Conservation (phyloP, 2,113 vertebrate species). For the Antechinus flavipes region DNA sequence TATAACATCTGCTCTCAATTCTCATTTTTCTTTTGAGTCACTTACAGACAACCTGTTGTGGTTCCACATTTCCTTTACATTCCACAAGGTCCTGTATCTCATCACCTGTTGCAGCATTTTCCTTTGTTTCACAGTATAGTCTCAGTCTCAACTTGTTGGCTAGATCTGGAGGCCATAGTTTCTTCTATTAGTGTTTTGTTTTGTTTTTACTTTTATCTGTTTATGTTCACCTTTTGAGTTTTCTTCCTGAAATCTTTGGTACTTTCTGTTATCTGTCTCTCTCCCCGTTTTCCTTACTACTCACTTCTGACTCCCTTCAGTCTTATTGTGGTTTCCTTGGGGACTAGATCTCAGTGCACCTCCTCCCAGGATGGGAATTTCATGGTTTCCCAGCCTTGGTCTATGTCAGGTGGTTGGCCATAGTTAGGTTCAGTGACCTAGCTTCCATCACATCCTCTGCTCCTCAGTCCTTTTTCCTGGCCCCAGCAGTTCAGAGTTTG, state of each 20-base stretch:
- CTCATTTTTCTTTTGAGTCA: too few species aligned
- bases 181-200: too few species aligned
- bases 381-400: not conserved
- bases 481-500: not conserved
- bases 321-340: not conserved
- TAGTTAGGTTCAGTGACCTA: not conserved
- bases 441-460: not conserved
- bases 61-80: too few species aligned
- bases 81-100: too few species aligned
- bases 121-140: too few species aligned
- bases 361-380: not conserved
- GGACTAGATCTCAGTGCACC: not conserved
- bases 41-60: too few species aligned
- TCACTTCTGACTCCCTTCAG: not conserved
- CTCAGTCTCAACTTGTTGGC: too few species aligned
- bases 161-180: too few species aligned
- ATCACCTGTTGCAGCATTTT: too few species aligned
- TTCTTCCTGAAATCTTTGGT: not conserved
- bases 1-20: too few species aligned
- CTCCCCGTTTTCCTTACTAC: slow-evolving; percentile 16
- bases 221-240: not conserved
- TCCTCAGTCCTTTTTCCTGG: not conserved
- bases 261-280: not conserved
- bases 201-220: too few species aligned
- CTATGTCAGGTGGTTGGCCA: not conserved